Evolutionary conservation across 1,140 invertebrate genomes (phyloP), one percentile per base, ranked within the genome.

Genomic region (Brachionus plicatilis): DNA sequence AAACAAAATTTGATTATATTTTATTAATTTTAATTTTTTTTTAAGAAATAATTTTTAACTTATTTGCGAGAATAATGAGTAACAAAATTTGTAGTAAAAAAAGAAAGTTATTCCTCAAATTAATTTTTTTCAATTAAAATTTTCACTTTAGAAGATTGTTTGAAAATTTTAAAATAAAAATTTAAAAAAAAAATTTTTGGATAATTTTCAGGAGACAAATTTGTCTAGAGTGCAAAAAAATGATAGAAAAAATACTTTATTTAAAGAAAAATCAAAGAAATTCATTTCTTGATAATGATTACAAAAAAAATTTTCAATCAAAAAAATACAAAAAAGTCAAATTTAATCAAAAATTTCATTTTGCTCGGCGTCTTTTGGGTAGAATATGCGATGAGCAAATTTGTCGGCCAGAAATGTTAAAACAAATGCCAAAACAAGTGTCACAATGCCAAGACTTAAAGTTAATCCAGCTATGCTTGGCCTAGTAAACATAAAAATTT

Each of bases 281-380:
- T 24, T 24, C 0, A 20, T 27, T 60, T 60, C n/a, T 24, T 11
- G 6, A 24, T 60, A 53, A 53, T 53, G 47, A 53, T 53, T 53
- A 53, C 4, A 53, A 0, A 53, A 53, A 17, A 53, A 7, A 1
- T 60, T 24, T 20, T 60, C 9, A 27, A 60, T 9, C 20, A 60
- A 60, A 60, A 17, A 60, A 60, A 20, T 56, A 56, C 2, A 7
- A 4, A 7, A 37, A 37, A 37, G 33, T 37, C 33, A 60, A 60
- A 20, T 72, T 72, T 72, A 72, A n/a, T 72, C 68, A 43, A 72
- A 72, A 41, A 72, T 72, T n/a, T 72, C 68, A 11, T 43, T 20
- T 72, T 72, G 68, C 37, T 72, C 68, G 3, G 41, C n/a, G 20
- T 72, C 45, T 43, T 72, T 72, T 6, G 37, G 3, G 8, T 37